Conservation (phyloP, 2,113 vertebrate species). For the Piprites chloris region DNA sequence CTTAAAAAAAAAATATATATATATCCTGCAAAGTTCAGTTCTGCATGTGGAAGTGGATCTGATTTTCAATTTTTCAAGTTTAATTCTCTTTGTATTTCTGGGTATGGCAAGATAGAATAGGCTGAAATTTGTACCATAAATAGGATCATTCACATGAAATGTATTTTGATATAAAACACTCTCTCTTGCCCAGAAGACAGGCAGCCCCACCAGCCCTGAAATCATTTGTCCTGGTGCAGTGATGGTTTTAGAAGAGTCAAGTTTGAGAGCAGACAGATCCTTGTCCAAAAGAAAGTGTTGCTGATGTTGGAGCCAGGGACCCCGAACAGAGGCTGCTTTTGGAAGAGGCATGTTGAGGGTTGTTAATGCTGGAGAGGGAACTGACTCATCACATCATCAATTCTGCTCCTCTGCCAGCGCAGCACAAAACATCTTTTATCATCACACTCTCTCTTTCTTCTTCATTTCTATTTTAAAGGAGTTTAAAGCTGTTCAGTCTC, state of each 20-base stretch:
- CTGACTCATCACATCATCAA: conserved; percentile 48
- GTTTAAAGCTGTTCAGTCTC: not conserved
- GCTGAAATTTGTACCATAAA: not conserved
- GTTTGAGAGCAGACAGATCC: conserved; percentile 21
- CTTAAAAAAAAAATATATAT: not conserved
- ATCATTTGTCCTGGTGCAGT: not conserved
- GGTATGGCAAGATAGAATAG: not conserved
- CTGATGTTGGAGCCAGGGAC: not conserved
- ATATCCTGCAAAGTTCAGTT: not conserved
- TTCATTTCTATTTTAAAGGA: not conserved
- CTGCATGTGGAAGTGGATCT: not conserved
- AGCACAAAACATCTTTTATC: conserved; percentile 42
- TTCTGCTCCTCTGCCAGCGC: conserved; percentile 26
- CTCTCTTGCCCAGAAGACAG: not conserved
- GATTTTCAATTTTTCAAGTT: not conserved
- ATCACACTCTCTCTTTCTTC: not conserved
- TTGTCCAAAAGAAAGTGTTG: not conserved
- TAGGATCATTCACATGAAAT: not conserved
- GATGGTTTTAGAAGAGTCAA: not conserved
- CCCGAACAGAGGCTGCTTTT: conserved; percentile 10
- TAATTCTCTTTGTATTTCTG: not conserved
- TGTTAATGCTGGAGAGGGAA: not conserved
- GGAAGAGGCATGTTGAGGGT: not conserved
- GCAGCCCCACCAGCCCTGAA: not conserved
- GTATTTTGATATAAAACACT: not conserved